Base-by-base conservation (phyloP, 2,113 vertebrate species). In the Anthoscopus minutus region DNA sequence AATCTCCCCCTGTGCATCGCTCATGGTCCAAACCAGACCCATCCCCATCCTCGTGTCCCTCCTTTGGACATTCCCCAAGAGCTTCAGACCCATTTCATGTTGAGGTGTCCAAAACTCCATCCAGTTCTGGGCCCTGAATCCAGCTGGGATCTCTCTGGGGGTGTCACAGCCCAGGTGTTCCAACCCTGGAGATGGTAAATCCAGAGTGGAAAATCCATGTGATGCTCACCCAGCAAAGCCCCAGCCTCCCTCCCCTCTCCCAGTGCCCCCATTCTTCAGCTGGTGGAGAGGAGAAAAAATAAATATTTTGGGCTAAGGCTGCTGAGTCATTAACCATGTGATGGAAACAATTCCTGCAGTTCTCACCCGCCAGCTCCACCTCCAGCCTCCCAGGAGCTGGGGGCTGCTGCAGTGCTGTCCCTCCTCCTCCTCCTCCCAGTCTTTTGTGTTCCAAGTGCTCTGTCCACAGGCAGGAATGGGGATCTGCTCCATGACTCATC, bases 241-340 rank as follows among this genome's bases (percentile, higher is more conserved):
- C 20, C 18, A 38, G 69, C 42, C 51, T 44, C 38, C 56, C 72
- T 82, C 54, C 45, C 45, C 51, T 60, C 81, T 84, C 69, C 60
- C 53, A 53, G 61, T 91, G 30, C 69, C 44, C 54, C 88, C 37
- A 57, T 82, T 82, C 62, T 77, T 72, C 58, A 85, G 76, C 81
- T 51, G 60, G 76, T 62, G 66, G 56, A 74, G 47, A 67, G 60
- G 40, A 88, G 31, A 9, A 15, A 53, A 91, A 89, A 82, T 7
- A 94, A 79, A 95, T 83, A 48, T 74, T 88, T 94, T 71, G 60
- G 90, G 90, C 89, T 92, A 53, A 81, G 2, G 88, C 40, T 93
- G 90, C 93, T 96, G 94, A 97, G 93, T 96, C 93, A 96, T 95
- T 94, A 96, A 83, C 92, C 95, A 93, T 81, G 93, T 94, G 94